Conservation (phyloP, 2,113 vertebrate species). For the Platycercus adscitus region DNA sequence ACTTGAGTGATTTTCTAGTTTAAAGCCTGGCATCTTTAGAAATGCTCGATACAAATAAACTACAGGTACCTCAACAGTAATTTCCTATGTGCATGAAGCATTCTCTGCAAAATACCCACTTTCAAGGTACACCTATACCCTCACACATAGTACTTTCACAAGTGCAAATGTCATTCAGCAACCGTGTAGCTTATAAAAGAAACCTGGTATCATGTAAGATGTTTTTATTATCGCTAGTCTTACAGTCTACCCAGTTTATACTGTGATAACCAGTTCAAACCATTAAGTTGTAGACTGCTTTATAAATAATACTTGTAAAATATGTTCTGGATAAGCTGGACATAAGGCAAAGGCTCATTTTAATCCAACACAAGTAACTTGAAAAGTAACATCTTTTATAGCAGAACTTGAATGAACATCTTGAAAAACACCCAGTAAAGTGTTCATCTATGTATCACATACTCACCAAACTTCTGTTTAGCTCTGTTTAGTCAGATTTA, state of each 20-base stretch:
- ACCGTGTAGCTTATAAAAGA: neutral
- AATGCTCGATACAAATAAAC: neutral
- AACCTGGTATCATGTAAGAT: neutral
- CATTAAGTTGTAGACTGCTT: neutral
- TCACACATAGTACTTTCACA: neutral
- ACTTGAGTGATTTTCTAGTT: neutral
- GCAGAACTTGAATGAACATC: neutral
- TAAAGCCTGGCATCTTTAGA: neutral
- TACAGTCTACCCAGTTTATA: neutral
- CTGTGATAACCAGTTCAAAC: neutral
- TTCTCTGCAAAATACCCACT: neutral
- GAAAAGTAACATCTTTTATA: neutral
- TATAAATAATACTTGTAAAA: neutral
- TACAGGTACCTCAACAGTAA: neutral
- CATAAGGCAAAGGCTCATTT: neutral
- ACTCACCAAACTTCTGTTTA: neutral
- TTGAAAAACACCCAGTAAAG: neutral
- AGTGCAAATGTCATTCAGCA: neutral
- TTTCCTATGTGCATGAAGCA: neutral
- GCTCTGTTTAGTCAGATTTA: neutral
- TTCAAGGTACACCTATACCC: neutral
- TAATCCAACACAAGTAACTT: neutral
- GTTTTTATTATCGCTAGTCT: neutral
- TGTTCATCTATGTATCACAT: neutral
- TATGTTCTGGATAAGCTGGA: neutral